Base-by-base conservation (phyloP, 2,113 vertebrate genomes). In the Catharus minimus region DNA sequence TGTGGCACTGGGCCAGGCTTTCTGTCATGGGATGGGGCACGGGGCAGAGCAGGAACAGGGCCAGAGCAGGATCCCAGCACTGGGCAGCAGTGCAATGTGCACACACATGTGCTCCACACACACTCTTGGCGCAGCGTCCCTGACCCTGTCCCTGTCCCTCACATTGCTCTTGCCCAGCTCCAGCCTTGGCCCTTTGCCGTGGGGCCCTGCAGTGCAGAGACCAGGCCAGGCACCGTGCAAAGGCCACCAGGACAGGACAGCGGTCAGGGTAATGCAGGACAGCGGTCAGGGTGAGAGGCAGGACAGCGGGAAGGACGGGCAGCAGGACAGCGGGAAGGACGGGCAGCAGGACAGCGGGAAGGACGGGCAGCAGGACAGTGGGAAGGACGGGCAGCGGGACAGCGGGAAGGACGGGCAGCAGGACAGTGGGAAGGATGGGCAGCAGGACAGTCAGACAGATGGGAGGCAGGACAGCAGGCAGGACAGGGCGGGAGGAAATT, bases 191-290 rank as follows among this genome's bases (percentile, higher is more conserved):
- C 28, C 58, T 69, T 71, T 39, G 76, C 73, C 3, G 2, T 28
- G 65, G 72, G 46, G 27, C 60, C 26, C 55, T 7, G 33, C 23
- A 32, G 57, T 2, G 15, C 28, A 11, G 72, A 75, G 52, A 33
- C 74, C 60, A 83, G 78, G 97, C 86, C 95, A 27, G 41, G 36
- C 41, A 15, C 6, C 43, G 96, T 8, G 79, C 88, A 91, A 91
- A 69, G 79, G 80, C 30, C 71, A 60, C 39, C 46, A 53, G 68
- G 58, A 43, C 49, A 36, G 61, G 41, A 16, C 55, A 60, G 44
- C 1, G 2, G 52, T 36, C 8, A 77, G 38, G 73, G 61, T n/a
- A 57, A 28, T 10, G 13, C 33, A 36, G 33, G 33, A 36, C 33
- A 36, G 33, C 33, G 33, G 33, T 57, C 21, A 18, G 53, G 26